phyloP scores from a whole-genome alignment of 2,888 invertebrate species.

The Ornithoptera alexandrae region DNA sequence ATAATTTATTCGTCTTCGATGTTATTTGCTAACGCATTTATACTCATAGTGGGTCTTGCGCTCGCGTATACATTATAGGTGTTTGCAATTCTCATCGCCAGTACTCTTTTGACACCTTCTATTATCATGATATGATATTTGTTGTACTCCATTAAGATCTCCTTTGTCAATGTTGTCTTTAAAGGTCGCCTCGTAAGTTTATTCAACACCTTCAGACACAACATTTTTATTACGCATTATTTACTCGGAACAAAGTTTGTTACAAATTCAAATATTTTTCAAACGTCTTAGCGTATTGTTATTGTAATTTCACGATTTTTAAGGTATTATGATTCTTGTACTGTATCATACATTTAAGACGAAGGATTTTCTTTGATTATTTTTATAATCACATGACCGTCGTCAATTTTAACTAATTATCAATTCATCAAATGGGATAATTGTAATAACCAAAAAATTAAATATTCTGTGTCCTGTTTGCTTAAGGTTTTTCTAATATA shows the following conservation, averaged over 20 bases:
- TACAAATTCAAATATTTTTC: constrained; percentile 4
- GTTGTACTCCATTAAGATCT: constrained; percentile 30
- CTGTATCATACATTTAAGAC: too few relatives aligned
- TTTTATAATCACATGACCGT: not conserved
- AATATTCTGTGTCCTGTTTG: not conserved
- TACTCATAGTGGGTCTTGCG: constrained; percentile 28
- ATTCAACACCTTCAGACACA: constrained; percentile 12
- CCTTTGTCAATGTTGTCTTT: constrained; percentile 32
- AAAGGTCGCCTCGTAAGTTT: constrained; percentile 27
- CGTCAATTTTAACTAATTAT: not conserved
- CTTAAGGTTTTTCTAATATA: not conserved
- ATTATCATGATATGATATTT: constrained; percentile 43
- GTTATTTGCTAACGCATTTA: constrained; percentile 41
- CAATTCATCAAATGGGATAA: not conserved
- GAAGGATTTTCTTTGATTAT: too few relatives aligned
- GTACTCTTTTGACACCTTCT: constrained; percentile 60
- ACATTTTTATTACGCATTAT: not conserved
- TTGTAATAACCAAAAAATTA: not conserved
- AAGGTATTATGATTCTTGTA: too few relatives aligned
- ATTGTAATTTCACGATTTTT: too few relatives aligned
- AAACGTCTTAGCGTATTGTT: not conserved
- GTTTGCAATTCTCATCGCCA: constrained; percentile 58
- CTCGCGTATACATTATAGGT: constrained; percentile 44
- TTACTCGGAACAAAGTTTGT: constrained; percentile 14
- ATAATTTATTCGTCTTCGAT: constrained; percentile 34